Evolutionary conservation across 2,113 vertebrate species (phyloP), one percentile per base, ranked within the genome.

Genomic region (Rhineura floridana): DNA sequence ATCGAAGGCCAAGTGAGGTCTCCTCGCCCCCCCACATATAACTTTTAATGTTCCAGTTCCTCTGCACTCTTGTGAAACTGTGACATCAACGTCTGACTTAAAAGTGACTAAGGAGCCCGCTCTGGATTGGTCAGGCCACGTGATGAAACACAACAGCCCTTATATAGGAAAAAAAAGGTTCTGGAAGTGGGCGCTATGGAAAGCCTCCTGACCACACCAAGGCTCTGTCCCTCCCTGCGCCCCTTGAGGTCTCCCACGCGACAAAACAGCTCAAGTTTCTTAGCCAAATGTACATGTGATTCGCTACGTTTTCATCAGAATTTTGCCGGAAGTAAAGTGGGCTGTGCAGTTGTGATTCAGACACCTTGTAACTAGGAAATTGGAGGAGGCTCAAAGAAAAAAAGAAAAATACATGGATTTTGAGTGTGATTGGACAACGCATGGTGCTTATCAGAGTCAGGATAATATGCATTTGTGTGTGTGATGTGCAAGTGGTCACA

Each of bases 111-210:
- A 48, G 33, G 63, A 48, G 77, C 42, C 76, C 70, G 11, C 50
- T 63, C 48, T 46, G 76, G 72, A 70, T 48, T n/a, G 52, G n/a
- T 17, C 6, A 17, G 1, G 28, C 50, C 17, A 6, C 33, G 48
- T 30, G 39, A 50, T 0, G 12, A 73, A 72, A 81, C 21, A 19
- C 42, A n/a, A 33, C 65, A 0, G 77, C 39, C 84, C 70, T 50
- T 89, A 81, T 81, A 81, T 75, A 86, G 84, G 62, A 81, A 76
- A 76, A 67, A 30, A 72, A 39, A n/a, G 36, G 12, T 28, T 59
- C 42, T 52, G n/a, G 70, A 84, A 44, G 30, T 19, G 62, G 67
- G n/a, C 17, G 23, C 28, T 15, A 17, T 11, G 33, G 30, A 30
- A 76, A 83, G 17, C 55, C 23, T 65, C 33, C 42, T 63, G 70